These are phyloP conservation scores for Aphis gossypii DNA, from an alignment of 1,140 invertebrate genomes.

Conservation along the genomic window DNA sequence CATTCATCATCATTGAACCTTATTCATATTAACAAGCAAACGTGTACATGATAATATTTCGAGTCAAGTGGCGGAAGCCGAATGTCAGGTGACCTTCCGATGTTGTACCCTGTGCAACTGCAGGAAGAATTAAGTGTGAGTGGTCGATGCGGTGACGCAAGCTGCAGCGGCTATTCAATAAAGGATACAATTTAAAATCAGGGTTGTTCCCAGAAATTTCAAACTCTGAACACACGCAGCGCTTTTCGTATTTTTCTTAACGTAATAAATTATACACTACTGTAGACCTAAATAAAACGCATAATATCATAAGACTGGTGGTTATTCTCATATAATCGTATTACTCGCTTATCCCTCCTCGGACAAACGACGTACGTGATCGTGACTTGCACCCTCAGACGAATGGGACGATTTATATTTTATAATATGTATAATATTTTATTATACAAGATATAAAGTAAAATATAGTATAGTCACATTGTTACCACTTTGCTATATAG, in stretches of 20 bases:
- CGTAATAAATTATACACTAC: background rate
- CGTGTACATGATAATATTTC: background rate
- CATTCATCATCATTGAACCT: background rate
- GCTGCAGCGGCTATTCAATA: no score
- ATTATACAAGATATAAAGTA: background rate
- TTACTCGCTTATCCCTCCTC: background rate
- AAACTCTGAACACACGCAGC: background rate
- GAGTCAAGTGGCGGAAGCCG: background rate
- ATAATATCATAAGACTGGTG: background rate
- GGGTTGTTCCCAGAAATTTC: background rate
- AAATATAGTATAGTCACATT: background rate
- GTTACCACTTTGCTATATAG: background rate
- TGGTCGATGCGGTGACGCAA: no score
- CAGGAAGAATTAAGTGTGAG: background rate
- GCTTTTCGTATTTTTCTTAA: background rate
- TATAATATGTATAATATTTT: background rate
- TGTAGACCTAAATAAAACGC: background rate
- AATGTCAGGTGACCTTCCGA: background rate
- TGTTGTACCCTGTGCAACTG: background rate
- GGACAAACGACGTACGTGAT: background rate
- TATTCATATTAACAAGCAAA: background rate
- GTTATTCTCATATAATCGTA: background rate
- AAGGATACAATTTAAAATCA: background rate
- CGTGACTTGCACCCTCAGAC: background rate
- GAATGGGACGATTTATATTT: background rate